phyloP scores from a whole-genome alignment of 1,140 invertebrate species.

The Leptopilina clavipes region DNA sequence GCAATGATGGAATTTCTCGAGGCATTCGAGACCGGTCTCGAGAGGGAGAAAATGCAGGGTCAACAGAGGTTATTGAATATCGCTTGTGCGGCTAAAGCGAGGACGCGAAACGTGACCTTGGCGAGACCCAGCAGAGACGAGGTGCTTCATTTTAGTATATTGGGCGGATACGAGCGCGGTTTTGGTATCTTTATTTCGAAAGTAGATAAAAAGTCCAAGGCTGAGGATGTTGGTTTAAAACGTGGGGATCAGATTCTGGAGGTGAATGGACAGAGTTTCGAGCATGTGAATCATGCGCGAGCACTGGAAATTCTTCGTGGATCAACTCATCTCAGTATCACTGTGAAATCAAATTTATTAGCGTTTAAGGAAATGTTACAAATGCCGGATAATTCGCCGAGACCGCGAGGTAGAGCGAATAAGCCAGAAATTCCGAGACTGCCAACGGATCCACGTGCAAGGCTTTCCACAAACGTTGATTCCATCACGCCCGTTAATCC shows the following conservation, averaged over 20 bases:
- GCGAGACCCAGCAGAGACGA: conserved; percentile 94
- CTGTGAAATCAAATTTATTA: conserved; percentile 97
- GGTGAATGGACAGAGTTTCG: conserved; percentile 97
- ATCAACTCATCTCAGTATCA: conserved; percentile 96
- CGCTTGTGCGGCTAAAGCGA: conserved; percentile 96
- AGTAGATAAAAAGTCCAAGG: conserved; percentile 93
- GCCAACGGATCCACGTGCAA: conserved; percentile 80
- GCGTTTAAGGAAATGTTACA: conserved; percentile 90
- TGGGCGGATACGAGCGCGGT: conserved; percentile 93
- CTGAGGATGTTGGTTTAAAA: conserved; percentile 96
- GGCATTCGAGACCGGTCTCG: conserved; percentile 90
- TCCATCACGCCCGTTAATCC: conserved; percentile 68
- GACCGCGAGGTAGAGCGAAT: conserved; percentile 78
- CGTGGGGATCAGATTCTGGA: conserved; percentile 97
- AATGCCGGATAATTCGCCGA: conserved; percentile 87
- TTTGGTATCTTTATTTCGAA: conserved; percentile 97
- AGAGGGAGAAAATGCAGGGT: conserved; percentile 89
- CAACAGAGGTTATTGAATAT: conserved; percentile 92
- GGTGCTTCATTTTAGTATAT: conserved; percentile 92
- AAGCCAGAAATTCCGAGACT: conserved; percentile 78
- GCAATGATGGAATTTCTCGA: conserved; percentile 98
- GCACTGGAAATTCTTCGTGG: conserved; percentile 94
- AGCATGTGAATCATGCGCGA: conserved; percentile 90
- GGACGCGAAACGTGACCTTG: conserved; percentile 92
- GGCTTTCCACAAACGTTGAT: conserved; percentile 78